Base-by-base conservation (phyloP, 2,888 invertebrate genomes). In the Monopis laevigella region DNA sequence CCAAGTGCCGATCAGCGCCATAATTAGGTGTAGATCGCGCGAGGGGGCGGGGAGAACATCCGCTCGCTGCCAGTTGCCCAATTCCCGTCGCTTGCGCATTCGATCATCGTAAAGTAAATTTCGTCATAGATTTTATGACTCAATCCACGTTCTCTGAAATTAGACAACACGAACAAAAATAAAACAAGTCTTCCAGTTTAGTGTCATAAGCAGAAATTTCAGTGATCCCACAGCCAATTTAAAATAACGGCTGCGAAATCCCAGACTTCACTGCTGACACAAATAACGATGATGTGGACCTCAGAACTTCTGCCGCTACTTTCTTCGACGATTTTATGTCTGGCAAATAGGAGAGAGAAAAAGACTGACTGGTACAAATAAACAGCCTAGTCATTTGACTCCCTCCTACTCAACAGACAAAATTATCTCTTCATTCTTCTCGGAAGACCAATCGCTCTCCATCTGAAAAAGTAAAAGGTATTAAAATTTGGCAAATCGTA, bases 341-440 rank as follows among this genome's bases (percentile, higher is more conserved):
- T 62, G 71, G 73, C 80, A 77, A 81, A 87, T 88, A 87, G 87
- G 87, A 87, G 87, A 87, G 87, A 87, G 87, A 87, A 88, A 88
- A 88, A 88, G 87, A 88, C 87, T 88, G 87, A 88, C 87, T 87
- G 60, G 58, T 62, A 63, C 56, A 59, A 52, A 54, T 69, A 52
- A 62, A 77, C 68, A 86, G 86, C 81, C 86, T 58, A 84, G 86
- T 84, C 87, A 69, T 77, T 82, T 83, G 74, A 21, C 86, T 86
- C 86, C 78, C 86, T 80, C 87, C 87, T 82, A 86, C 65, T 72
- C 70, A 62, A 62, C 63, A 53, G 65, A 69, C 78, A 75, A 36
- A 18, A 21, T 19, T 36, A 21, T 12, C n/a, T 21, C 36, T 29
- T 40, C 28, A 2, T 32, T 17, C n/a, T 17, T 17, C n/a, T 32